Evolutionary conservation across 2,113 vertebrate genomes (phyloP).

Genomic region (Tupaia tana): DNA sequence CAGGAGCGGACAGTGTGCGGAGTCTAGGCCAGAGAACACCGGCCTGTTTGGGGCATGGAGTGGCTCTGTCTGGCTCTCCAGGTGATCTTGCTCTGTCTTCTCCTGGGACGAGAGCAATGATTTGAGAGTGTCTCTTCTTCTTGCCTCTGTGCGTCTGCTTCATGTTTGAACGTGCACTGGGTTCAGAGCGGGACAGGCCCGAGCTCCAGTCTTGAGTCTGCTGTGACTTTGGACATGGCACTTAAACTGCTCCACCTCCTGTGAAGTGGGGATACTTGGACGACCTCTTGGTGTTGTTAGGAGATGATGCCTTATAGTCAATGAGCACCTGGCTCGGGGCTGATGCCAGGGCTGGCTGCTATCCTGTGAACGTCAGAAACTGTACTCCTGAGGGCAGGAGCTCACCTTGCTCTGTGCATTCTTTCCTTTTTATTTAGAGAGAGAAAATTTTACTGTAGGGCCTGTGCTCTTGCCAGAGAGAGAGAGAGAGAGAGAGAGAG

Average conservation of each 20-base stretch:
- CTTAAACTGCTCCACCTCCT: not conserved
- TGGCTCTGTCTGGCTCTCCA: fast-evolving
- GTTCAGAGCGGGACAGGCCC: not conserved
- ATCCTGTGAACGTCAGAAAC: fast-evolving
- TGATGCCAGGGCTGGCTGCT: fast-evolving
- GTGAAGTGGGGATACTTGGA: not conserved
- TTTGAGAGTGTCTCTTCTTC: not conserved
- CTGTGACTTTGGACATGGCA: not conserved
- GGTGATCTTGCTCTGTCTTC: fast-evolving
- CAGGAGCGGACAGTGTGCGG: not conserved
- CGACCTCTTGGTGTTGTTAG: not conserved
- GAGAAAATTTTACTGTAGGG: too few species aligned
- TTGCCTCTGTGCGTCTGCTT: fast-evolving
- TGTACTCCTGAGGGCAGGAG: fast-evolving
- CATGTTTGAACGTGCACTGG: fast-evolving
- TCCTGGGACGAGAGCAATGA: fast-evolving
- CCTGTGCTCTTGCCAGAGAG: too few species aligned
- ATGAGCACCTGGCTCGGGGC: fast-evolving
- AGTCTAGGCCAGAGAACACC: fast-evolving
- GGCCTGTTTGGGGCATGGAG: not conserved
- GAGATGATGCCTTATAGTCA: not conserved
- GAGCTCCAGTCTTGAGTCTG: not conserved
- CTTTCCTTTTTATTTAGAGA: not conserved
- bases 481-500: too few species aligned
- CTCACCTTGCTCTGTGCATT: fast-evolving